Conservation (phyloP, 2,797 vertebrate genomes). For the Manis javanica region DNA sequence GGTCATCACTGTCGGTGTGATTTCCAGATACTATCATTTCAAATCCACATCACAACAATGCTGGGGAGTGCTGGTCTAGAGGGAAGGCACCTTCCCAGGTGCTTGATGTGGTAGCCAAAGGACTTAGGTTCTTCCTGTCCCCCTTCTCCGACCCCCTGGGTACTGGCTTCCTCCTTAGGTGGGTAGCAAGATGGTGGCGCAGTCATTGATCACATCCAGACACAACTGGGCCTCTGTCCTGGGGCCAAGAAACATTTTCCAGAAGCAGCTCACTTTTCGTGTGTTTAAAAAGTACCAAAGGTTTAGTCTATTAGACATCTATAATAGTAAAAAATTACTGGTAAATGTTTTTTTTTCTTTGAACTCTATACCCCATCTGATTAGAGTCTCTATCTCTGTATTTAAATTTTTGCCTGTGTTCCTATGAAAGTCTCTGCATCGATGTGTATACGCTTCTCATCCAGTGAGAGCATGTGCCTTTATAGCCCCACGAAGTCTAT, state of each 20-base stretch:
- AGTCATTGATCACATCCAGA: neutral
- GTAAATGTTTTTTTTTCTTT: neutral
- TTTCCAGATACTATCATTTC: neutral
- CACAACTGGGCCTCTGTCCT: rapidly evolving
- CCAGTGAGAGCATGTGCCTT: neutral
- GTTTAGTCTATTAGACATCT: neutral
- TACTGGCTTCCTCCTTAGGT: neutral
- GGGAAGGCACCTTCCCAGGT: neutral
- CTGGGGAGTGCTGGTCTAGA: rapidly evolving
- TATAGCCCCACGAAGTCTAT: neutral
- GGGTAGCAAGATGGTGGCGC: rapidly evolving
- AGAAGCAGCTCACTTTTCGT: neutral
- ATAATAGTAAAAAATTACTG: neutral
- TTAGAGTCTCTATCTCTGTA: neutral
- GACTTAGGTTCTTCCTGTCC: neutral
- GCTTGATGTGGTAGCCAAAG: neutral
- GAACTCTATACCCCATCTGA: neutral
- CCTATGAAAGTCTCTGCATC: neutral
- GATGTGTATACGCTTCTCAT: neutral
- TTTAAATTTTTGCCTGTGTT: neutral
- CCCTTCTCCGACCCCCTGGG: too few species aligned
- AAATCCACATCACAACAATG: neutral
- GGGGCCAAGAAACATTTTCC: neutral
- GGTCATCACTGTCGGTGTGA: neutral
- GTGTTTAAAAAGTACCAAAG: neutral